These are phyloP conservation scores for Pseudoips prasinana DNA, from an alignment of 2,888 invertebrate species.

Conservation along the genomic window DNA sequence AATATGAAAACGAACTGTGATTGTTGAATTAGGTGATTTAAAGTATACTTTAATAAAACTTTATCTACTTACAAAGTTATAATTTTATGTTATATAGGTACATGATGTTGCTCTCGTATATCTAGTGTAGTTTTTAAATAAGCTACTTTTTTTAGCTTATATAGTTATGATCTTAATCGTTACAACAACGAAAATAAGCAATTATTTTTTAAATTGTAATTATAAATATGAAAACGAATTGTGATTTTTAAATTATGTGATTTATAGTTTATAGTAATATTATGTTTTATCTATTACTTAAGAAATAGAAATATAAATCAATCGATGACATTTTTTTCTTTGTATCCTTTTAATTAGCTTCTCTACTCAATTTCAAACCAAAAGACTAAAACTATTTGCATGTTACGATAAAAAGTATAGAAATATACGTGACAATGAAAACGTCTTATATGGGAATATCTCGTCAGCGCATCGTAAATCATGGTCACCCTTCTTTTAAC, in stretches of 20 bases:
- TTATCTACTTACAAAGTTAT: conserved; percentile 12
- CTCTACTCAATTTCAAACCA: conserved; percentile 13
- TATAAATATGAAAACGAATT: conserved; percentile 14
- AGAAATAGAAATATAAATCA: conserved; percentile 9
- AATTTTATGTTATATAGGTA: conserved; percentile 16
- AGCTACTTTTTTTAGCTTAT: conserved; percentile 16
- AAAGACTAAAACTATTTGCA: conserved; percentile 13
- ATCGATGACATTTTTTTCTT: conserved; percentile 13
- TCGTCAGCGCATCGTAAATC: background rate
- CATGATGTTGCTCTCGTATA: conserved; percentile 17
- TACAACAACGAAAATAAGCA: conserved; percentile 17
- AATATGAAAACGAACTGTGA: conserved; percentile 15
- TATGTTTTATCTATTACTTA: conserved; percentile 13
- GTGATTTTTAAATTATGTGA: conserved; percentile 14
- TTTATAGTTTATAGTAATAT: conserved; percentile 15
- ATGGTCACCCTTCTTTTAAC: background rate
- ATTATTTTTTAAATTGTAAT: conserved; percentile 14
- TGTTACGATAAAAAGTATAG: conserved; percentile 13
- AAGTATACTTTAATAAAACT: conserved; percentile 14
- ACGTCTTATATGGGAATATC: conserved; percentile 5
- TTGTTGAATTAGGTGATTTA: conserved; percentile 15
- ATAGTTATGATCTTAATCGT: conserved; percentile 17
- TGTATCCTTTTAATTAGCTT: conserved; percentile 13
- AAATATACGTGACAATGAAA: conserved; percentile 11
- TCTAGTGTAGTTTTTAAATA: conserved; percentile 16